Conservation (phyloP, 1,140 invertebrate genomes). For the Ips nitidus region DNA sequence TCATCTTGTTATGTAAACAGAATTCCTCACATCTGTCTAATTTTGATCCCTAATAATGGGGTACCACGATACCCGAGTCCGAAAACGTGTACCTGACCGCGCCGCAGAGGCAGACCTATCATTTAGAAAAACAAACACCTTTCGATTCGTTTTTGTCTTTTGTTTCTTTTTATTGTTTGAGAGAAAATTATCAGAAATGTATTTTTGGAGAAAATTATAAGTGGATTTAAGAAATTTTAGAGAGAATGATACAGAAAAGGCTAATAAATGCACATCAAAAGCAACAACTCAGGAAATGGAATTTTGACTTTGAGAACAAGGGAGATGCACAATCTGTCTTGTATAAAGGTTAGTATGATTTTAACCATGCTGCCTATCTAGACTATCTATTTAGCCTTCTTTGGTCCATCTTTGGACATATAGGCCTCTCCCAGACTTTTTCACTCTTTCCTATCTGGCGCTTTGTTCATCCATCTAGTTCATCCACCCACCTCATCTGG, state of each 20-base stretch:
- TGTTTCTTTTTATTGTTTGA: neutral
- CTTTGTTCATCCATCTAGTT: constrained; percentile 4
- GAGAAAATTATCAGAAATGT: too few species aligned
- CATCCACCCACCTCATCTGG: constrained; percentile 1
- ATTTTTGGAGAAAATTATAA: too few species aligned
- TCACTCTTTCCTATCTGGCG: constrained; percentile 3
- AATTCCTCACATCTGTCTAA: constrained; percentile 33
- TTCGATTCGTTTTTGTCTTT: neutral
- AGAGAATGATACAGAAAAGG: too few species aligned
- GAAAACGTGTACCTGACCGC: constrained; percentile 8
- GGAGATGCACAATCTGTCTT: too few species aligned
- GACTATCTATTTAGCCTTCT: constrained; percentile 14
- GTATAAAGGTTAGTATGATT: too few species aligned
- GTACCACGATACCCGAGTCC: constrained; percentile 5
- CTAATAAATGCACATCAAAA: too few species aligned
- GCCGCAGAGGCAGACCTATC: constrained; percentile 7
- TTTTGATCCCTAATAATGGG: constrained; percentile 26
- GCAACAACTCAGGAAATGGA: too few species aligned
- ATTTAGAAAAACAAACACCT: constrained; percentile 30
- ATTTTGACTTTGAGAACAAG: too few species aligned
- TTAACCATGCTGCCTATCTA: too few species aligned
- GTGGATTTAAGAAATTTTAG: too few species aligned
- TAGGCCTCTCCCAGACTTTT: neutral
- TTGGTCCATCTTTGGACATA: constrained; percentile 4
- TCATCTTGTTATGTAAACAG: constrained; percentile 32